These are phyloP conservation scores for Rhyacichthys aspro DNA, from an alignment of 2,797 vertebrate genomes.

Conservation along the genomic window DNA sequence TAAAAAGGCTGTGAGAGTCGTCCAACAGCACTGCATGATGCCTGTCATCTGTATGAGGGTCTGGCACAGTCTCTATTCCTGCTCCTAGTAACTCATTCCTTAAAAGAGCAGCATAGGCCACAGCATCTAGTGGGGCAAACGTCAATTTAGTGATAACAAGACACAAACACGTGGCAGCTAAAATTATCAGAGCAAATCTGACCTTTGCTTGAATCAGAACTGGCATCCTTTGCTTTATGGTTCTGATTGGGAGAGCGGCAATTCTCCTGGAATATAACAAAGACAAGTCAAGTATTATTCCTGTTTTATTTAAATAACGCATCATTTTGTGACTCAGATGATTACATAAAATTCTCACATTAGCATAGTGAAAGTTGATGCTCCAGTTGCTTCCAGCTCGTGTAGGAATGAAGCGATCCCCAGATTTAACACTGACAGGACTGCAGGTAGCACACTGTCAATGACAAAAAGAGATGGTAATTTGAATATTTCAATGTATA, in stretches of 20 bases:
- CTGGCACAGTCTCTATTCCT: constrained; percentile 79
- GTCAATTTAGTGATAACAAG: not conserved
- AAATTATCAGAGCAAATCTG: not conserved
- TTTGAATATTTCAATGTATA: not conserved
- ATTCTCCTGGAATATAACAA: constrained; percentile 76
- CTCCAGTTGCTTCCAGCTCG: constrained; percentile 87
- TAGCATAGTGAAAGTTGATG: constrained; percentile 86
- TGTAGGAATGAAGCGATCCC: constrained; percentile 84
- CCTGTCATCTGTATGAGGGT: constrained; percentile 81
- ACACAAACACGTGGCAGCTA: not conserved
- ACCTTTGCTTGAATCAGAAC: constrained; percentile 85
- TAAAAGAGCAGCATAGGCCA: constrained; percentile 83
- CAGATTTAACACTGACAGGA: constrained; percentile 79
- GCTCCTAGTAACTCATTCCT: constrained; percentile 85
- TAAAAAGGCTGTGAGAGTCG: constrained; percentile 81
- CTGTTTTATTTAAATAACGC: too few species aligned
- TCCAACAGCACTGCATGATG: constrained; percentile 73
- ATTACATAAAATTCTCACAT: constrained; percentile 63
- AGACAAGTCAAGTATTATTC: not conserved
- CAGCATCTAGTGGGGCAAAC: constrained; percentile 68
- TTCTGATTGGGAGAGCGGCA: constrained; percentile 82
- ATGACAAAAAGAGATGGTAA: not conserved
- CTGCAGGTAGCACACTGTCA: constrained; percentile 76
- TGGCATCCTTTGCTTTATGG: constrained; percentile 81
- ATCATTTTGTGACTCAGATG: not conserved